A percentile compares a stretch with the other conserved stretches of the same genome.
phyloP scores from a whole-genome alignment of 1,140 invertebrate genomes.

The Drosophila tani region DNA sequence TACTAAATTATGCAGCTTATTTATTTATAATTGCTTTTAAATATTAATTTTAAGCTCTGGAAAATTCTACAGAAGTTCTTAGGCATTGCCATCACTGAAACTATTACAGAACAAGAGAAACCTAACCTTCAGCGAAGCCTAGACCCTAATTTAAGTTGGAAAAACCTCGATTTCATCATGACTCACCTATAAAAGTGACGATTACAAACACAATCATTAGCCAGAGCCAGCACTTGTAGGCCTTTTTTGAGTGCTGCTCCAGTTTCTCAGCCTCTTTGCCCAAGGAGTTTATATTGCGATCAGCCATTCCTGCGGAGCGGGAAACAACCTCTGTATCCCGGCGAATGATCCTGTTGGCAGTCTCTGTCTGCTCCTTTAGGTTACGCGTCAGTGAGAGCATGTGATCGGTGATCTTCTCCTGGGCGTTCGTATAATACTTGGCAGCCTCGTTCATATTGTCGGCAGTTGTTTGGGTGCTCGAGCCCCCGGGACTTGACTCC shows the following conservation, averaged over 20 bases:
- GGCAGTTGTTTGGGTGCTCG: constrained; percentile 4
- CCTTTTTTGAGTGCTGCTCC: constrained; percentile 93
- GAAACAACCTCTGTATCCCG: constrained; percentile 94
- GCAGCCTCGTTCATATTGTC: constrained; percentile 93
- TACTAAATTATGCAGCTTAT: neutral
- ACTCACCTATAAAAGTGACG: constrained; percentile 94
- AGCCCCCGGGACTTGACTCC: constrained; percentile 29
- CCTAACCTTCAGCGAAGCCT: neutral
- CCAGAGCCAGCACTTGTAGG: constrained; percentile 97
- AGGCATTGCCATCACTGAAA: neutral
- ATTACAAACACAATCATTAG: constrained; percentile 94
- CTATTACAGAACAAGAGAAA: neutral
- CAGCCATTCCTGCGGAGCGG: constrained; percentile 91
- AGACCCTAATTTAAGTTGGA: too few relatives aligned
- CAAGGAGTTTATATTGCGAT: constrained; percentile 91
- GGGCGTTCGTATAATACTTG: constrained; percentile 93
- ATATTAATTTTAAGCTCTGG: neutral
- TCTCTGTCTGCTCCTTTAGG: constrained; percentile 94
- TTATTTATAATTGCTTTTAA: too few relatives aligned
- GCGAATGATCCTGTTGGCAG: constrained; percentile 94
- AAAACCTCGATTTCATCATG: neutral
- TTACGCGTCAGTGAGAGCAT: constrained; percentile 95
- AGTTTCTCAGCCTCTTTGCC: constrained; percentile 93
- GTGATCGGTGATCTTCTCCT: constrained; percentile 96
- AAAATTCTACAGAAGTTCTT: neutral